phyloP scores from a whole-genome alignment of 2,888 invertebrate species.

The Pseudanteris insignis region DNA sequence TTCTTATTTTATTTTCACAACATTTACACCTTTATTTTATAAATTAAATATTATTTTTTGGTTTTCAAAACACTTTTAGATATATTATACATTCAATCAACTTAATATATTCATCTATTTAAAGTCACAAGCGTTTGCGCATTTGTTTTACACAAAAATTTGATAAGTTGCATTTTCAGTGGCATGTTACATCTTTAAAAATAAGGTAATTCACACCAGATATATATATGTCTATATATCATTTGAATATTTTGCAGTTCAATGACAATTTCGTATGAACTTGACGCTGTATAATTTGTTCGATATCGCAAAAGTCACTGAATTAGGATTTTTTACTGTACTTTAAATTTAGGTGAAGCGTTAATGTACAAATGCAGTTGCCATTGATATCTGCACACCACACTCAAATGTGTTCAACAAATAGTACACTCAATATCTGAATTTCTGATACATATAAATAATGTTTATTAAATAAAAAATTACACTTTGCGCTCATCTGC shows the following conservation, averaged over 20 bases:
- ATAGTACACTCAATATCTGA: constrained; percentile 42
- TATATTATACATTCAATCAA: too few relatives aligned
- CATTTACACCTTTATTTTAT: constrained; percentile 8
- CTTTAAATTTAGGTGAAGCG: constrained; percentile 17
- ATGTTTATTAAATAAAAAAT: constrained; percentile 39
- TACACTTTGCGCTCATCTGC: constrained; percentile 54
- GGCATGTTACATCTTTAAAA: constrained; percentile 54
- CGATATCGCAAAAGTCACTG: constrained; percentile 30
- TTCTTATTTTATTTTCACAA: constrained; percentile 17
- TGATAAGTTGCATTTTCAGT: constrained; percentile 62
- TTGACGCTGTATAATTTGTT: constrained; percentile 26
- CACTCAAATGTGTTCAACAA: constrained; percentile 66
- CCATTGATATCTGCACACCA: constrained; percentile 60
- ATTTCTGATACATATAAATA: constrained; percentile 23
- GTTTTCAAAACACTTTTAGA: too few relatives aligned
- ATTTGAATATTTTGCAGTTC: constrained; percentile 58
- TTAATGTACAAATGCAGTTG: constrained; percentile 53
- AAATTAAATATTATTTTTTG: too few relatives aligned
- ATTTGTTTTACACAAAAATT: neutral
- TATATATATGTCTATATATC: constrained; percentile 54
- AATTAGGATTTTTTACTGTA: constrained; percentile 25
- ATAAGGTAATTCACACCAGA: constrained; percentile 58
- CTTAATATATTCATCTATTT: neutral
- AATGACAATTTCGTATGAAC: constrained; percentile 55
- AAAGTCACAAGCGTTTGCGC: neutral